These are phyloP conservation scores for Sinopyrophorus schimmeli DNA, from an alignment of 2,888 invertebrate genomes.

Conservation along the genomic window DNA sequence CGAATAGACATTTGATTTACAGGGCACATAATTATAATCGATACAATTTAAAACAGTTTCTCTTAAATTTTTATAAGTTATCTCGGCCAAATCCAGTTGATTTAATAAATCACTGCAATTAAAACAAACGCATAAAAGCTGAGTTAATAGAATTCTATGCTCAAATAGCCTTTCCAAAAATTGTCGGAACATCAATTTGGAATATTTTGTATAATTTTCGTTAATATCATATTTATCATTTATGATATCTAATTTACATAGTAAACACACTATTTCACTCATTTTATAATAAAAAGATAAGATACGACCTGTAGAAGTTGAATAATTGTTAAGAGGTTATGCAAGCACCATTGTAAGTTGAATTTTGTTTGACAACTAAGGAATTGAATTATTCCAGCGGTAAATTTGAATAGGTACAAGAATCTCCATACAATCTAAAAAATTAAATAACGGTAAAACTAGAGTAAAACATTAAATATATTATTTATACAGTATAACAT, in stretches of 20 bases:
- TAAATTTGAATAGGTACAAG: too few relatives aligned
- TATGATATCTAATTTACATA: constrained; percentile 11
- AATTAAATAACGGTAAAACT: too few relatives aligned
- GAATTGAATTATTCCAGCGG: too few relatives aligned
- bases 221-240: constrained; percentile 13
- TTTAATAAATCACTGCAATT: constrained; percentile 41
- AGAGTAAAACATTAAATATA: too few relatives aligned
- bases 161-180: constrained; percentile 21
- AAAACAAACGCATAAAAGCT: constrained; percentile 34
- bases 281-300: too few relatives aligned
- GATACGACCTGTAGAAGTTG: too few relatives aligned
- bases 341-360: too few relatives aligned
- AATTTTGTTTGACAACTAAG: too few relatives aligned
- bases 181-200: constrained; percentile 18
- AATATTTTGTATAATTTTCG: constrained; percentile 21
- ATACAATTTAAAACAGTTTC: constrained; percentile 22
- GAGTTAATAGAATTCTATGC: constrained; percentile 7
- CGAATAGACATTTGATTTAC: constrained; percentile 5
- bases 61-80: constrained; percentile 36
- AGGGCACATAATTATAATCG: not conserved
- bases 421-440: too few relatives aligned
- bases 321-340: too few relatives aligned
- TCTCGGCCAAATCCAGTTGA: constrained; percentile 43
- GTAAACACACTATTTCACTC: constrained; percentile 7
- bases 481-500: too few relatives aligned